Evolutionary conservation across 2,888 invertebrate genomes (phyloP).

Genomic region (Agrochola macilenta): DNA sequence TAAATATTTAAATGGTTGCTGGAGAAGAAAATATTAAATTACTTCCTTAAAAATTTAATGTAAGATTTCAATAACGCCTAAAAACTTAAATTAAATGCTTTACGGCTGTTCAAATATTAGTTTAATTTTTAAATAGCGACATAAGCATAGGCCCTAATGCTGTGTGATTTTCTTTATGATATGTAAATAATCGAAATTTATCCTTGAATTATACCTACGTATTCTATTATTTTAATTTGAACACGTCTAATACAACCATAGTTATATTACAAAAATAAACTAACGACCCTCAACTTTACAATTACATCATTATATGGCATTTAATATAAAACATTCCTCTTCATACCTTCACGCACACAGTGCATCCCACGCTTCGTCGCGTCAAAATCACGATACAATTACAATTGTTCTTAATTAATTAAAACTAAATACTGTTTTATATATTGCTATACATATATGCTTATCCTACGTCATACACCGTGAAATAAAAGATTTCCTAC

Average conservation of each 20-base stretch:
- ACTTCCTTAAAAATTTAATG: slow-evolving; percentile 9
- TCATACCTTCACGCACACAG: slow-evolving; percentile 28
- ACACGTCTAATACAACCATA: slow-evolving; percentile 68
- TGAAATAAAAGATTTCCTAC: slow-evolving; percentile 22
- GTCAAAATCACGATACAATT: slow-evolving; percentile 26
- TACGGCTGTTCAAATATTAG: slow-evolving; percentile 28
- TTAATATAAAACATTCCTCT: slow-evolving; percentile 45
- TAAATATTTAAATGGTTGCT: slow-evolving; percentile 10
- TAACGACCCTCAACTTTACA: slow-evolving; percentile 51
- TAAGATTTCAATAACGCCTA: slow-evolving; percentile 18
- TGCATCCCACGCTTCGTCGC: slow-evolving; percentile 15
- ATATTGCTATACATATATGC: slow-evolving; percentile 43
- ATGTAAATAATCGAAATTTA: slow-evolving; percentile 48
- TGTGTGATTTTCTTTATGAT: slow-evolving; percentile 39
- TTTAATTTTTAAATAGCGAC: slow-evolving; percentile 30
- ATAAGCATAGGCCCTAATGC: slow-evolving; percentile 27
- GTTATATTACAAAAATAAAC: slow-evolving; percentile 61
- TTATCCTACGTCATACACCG: slow-evolving; percentile 28
- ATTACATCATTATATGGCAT: slow-evolving; percentile 64
- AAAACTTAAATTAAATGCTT: slow-evolving; percentile 21
- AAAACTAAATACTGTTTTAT: slow-evolving; percentile 62
- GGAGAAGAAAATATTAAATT: slow-evolving; percentile 6
- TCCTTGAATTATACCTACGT: slow-evolving; percentile 47
- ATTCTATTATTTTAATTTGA: slow-evolving; percentile 60
- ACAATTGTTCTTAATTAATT: slow-evolving; percentile 48